Base-by-base conservation (phyloP, 2,888 invertebrate genomes). In the Drosophila kuntzei region DNA sequence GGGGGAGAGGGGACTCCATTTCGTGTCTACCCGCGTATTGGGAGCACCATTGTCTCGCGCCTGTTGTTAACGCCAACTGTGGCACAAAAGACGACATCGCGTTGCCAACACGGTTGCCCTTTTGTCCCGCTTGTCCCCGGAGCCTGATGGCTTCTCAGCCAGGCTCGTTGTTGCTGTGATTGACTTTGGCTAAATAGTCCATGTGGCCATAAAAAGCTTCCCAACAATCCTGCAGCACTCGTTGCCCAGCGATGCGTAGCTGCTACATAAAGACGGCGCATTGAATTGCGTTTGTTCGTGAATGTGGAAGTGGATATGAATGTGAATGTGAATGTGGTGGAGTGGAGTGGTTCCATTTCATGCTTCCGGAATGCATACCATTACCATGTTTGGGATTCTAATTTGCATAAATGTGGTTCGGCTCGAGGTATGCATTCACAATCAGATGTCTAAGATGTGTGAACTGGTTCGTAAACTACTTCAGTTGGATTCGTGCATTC, bases 111-210 rank as follows among this genome's bases (percentile, higher is more conserved):
- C 53, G 25, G 9, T 53, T 58, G 36, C 60, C 50, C 43, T 32
- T 36, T 22, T 43, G 39, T 16, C 25, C 7, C 16, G 34, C 14
- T 11, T 2, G 3, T 22, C 29, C 18, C 25, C 7, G 18, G 4
- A 8, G 11, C 2, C 25, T 3, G 41, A 27, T 27, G 3, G 34
- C 16, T 46, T 57, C 36, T 18, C 27, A 11, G 50, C 11, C 39
- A 4, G 25, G 34, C 55, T 50, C 41, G 36, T 53, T 67, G 46
- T 58, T 36, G 37, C 72, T 51, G 57, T 75, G 79, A 79, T 79
- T 81, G 79, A 79, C 82, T 81, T 69, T 71, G 69, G 66, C 79
- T 75, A 81, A 79, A 75, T 69, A 65, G 66, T 79, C 63, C 62
- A 66, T 66, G 49, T 43, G 66, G 49, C 64, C 62, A 63, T 66